Evolutionary conservation across 2,797 vertebrate species (phyloP).

Genomic region (Halcyon badia): DNA sequence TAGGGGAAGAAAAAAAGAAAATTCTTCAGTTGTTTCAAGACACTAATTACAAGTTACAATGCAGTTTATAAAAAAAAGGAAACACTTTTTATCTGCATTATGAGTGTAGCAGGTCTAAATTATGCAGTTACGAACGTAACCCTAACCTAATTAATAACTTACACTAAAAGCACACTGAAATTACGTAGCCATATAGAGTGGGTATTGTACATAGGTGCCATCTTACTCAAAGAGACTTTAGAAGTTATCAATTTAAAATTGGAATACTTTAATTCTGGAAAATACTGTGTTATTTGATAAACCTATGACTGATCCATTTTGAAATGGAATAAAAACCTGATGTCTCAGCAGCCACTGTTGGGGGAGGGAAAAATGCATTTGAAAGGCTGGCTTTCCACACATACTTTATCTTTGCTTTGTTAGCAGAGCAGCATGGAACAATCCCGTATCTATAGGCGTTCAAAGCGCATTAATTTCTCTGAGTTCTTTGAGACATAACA

Average conservation of each 20-base stretch:
- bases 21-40: background rate
- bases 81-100: background rate
- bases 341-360: background rate
- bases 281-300: background rate
- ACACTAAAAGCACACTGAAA: background rate
- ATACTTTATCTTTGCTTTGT: background rate
- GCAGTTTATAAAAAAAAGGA: background rate
- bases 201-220: background rate
- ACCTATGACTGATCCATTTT: background rate
- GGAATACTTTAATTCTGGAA: background rate
- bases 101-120: background rate
- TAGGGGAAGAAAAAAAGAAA: background rate
- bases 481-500: background rate
- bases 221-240: background rate
- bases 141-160: background rate
- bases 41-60: background rate
- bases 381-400: background rate
- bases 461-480: background rate
- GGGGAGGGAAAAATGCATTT: background rate
- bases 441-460: background rate
- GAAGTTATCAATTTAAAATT: background rate
- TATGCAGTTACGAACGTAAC: background rate
- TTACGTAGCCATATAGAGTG: background rate
- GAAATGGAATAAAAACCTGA: background rate
- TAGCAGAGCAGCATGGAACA: background rate